Percentiles rank a stretch among this genome's conserved stretches.
Evolutionary conservation across 2,113 vertebrate species (phyloP).

Genomic region (Shinisaurus crocodilurus): DNA sequence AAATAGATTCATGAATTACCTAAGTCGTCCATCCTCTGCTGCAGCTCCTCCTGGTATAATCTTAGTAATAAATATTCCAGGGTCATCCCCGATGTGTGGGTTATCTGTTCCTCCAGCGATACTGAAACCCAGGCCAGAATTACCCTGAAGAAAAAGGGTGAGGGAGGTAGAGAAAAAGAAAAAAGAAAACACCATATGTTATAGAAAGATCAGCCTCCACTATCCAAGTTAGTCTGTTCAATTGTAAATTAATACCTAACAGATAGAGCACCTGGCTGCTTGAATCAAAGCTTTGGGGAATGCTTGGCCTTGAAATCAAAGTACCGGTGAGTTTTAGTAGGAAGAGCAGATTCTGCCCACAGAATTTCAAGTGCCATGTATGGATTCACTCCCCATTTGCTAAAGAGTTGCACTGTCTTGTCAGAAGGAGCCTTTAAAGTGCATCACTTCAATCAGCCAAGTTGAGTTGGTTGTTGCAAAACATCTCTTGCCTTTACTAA

Average conservation of each 20-base stretch:
- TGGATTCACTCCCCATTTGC: slow-evolving; percentile 11
- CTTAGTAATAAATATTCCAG: slow-evolving; percentile 98
- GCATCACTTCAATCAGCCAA: background rate
- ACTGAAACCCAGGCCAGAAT: slow-evolving; percentile 97
- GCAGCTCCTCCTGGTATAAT: slow-evolving; percentile 97
- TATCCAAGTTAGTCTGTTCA: background rate
- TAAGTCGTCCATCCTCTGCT: slow-evolving; percentile 94
- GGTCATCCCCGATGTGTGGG: slow-evolving; percentile 96
- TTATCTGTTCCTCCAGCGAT: slow-evolving; percentile 98
- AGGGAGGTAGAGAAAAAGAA: too few species aligned
- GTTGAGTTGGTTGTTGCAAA: background rate
- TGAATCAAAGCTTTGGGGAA: background rate
- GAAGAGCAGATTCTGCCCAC: background rate
- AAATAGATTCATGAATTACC: slow-evolving; percentile 75
- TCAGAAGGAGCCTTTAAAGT: background rate
- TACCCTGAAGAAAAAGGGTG: slow-evolving; percentile 82
- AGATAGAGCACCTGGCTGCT: background rate
- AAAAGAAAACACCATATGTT: background rate
- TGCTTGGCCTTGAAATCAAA: background rate
- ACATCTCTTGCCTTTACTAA: background rate
- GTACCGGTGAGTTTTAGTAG: background rate
- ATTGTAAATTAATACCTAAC: background rate
- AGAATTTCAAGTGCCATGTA: background rate
- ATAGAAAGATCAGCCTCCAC: background rate
- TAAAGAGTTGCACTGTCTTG: background rate